Base-by-base conservation (phyloP, 1,140 invertebrate genomes). In the Drosophila kurseongensis region DNA sequence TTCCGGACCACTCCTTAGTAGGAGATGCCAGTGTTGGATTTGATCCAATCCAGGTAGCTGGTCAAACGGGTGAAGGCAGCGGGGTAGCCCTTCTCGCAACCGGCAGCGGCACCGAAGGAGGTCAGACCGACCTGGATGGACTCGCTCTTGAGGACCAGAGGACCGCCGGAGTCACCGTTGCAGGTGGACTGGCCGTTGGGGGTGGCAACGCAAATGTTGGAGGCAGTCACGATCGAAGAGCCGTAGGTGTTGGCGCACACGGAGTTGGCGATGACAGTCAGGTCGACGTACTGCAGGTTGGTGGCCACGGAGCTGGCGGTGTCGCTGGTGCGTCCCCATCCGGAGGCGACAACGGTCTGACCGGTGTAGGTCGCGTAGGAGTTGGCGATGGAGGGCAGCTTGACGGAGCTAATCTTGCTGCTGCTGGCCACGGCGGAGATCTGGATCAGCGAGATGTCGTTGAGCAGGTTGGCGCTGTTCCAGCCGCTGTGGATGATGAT, bases 31-130 rank as follows among this genome's bases (percentile, higher is more conserved):
- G 75, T 79, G 32, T 83, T 68, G 9, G 5, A 13, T 36, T 79
- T 51, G 73, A 94, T 94, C 94, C 94, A 95, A 56, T 91, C 73
- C 41, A 93, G 72, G 89, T 91, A 94, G 61, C 80, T 91, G 41
- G 93, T 94, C n/a, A 94, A 45, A 61, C 94, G 92, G 5, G 94
- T 93, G 80, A 93, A 94, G 16, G 92, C 94, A 60, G 91, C 91
- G 42, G 94, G 94, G 66, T 88, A 92, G 29, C 93, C 93, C 32
- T 82, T 69, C 61, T 92, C 85, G 78, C 94, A 95, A 14, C 94
- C 94, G 14, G 86, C 79, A 41, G 77, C 62, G 27, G 92, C 90
- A 41, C 93, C 94, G 82, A 94, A 95, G 5, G 94, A 94, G 14
- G 93, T 93, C 10, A 94, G 78, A 78, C 94, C 94, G 62, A 94